A percentile compares a stretch with the other conserved stretches of the same genome.
phyloP scores from a whole-genome alignment of 2,888 invertebrate genomes.

The Drosophila recens region DNA sequence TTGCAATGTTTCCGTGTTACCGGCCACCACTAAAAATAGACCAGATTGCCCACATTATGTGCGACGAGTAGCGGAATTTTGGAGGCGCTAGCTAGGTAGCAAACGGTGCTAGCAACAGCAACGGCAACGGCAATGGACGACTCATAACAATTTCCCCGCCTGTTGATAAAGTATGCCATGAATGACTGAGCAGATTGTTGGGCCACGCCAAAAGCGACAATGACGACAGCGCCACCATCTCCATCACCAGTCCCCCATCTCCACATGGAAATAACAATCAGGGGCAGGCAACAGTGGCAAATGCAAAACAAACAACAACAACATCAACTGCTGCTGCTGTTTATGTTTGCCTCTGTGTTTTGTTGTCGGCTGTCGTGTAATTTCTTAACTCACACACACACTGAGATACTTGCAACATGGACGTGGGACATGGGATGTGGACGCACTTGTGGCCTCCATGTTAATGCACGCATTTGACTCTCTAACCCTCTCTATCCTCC shows the following conservation, averaged over 20 bases:
- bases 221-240: slow-evolving; percentile 32
- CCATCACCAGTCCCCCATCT: neutral
- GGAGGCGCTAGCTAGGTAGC: slow-evolving; percentile 43
- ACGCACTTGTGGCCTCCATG: slow-evolving; percentile 72
- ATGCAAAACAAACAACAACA: slow-evolving; percentile 47
- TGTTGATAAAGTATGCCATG: slow-evolving; percentile 77
- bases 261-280: slow-evolving; percentile 51
- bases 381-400: slow-evolving; percentile 49
- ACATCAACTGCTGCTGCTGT: slow-evolving; percentile 32
- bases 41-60: slow-evolving; percentile 78
- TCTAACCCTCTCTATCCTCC: slow-evolving; percentile 7
- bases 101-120: slow-evolving; percentile 27
- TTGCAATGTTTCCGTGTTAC: slow-evolving; percentile 32
- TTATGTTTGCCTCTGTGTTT: slow-evolving; percentile 24
- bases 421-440: slow-evolving; percentile 29
- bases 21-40: slow-evolving; percentile 73
- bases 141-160: slow-evolving; percentile 64
- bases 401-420: slow-evolving; percentile 20
- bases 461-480: slow-evolving; percentile 74
- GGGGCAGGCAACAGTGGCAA: slow-evolving; percentile 56
- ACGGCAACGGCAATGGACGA: slow-evolving; percentile 35
- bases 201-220: slow-evolving; percentile 41
- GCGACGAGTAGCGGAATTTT: slow-evolving; percentile 48
- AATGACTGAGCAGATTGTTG: slow-evolving; percentile 75
- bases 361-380: slow-evolving; percentile 54